Evolutionary conservation across 2,113 vertebrate species (phyloP).

Genomic region (Notarius quadriscutis): DNA sequence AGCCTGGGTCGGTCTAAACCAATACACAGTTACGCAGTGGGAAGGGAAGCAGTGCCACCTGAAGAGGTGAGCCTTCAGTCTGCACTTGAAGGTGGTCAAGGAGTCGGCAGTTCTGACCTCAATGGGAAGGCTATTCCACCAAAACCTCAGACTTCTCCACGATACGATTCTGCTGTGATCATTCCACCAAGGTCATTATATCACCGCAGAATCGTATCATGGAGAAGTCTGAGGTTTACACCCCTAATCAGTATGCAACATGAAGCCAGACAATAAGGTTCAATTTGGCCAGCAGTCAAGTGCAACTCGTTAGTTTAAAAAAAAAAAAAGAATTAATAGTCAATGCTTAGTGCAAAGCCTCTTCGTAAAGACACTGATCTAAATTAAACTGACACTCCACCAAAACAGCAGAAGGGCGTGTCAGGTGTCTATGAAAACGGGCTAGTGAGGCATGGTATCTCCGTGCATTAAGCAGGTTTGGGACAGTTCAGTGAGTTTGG

Average conservation of each 20-base stretch:
- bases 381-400: conserved; percentile 11
- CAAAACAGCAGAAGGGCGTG: background rate
- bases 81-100: no score
- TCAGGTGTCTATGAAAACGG: background rate
- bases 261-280: conserved; percentile 12
- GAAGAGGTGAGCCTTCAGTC: no score
- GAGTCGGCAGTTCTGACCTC: no score
- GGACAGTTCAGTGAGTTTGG: conserved; percentile 19
- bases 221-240: background rate
- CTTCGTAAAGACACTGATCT: background rate
- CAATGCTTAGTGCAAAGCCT: background rate
- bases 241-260: conserved; percentile 18
- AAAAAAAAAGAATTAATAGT: background rate
- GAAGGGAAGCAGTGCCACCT: no score
- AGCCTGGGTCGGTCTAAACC: no score
- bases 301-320: conserved; percentile 18
- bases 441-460: conserved; percentile 25
- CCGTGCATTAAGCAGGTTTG: conserved; percentile 15
- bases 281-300: conserved; percentile 37
- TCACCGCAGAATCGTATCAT: background rate
- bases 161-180: no score
- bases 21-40: no score
- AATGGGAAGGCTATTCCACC: no score
- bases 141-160: no score
- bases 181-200: no score